Base-by-base conservation (phyloP, 2,888 invertebrate species). In the Mesorhabditis belari region DNA sequence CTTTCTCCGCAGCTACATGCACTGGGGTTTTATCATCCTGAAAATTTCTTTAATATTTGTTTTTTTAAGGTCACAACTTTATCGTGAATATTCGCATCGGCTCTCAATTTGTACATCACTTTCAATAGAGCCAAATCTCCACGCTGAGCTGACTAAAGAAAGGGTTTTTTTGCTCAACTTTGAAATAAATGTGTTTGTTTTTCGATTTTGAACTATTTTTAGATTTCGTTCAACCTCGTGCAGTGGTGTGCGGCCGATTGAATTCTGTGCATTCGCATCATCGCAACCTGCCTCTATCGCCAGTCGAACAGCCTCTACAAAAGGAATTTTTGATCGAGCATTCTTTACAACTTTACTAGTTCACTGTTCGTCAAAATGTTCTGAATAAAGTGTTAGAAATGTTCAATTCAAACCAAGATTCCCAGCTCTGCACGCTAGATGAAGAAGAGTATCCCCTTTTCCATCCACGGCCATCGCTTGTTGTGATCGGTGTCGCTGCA, bases 1-100 rank as follows among this genome's bases (percentile, higher is more conserved):
- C 98, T 78, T 91, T 89, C 83, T 96, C 96, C 0, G 96, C 95
- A 17, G 98, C 98, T 78, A 96, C 85, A 83, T 96, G 95, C 87
- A 96, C 90, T 0, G 96, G 93, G 2, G 94, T 94, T 54, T 95
- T 88, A 84, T 98, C 96, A 87, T 82, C 75, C 84, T 83, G 83
- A 64, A 66, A 57, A 58, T 25, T 23, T 44, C 29, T 12, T n/a
- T 29, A 61, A 44, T 24, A 21, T 25, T 19, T 66, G 9, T 12
- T 21, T 19, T 63, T 27, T 17, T 17, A 17, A 35, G 44, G 44
- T 12, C 28, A 3, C 3, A 19, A 92, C 92, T 82, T 92, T 91
- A 83, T 98, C 96, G 61, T 90, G 87, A 74, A 95, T 89, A 74
- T 91, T 90, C 4, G 96, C 93, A 73, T 92, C 92, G 17, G 95